Percentiles rank a stretch among this genome's conserved stretches.
These are phyloP conservation scores for Tinea pellionella DNA, from an alignment of 2,888 invertebrate genomes.

Conservation along the genomic window DNA sequence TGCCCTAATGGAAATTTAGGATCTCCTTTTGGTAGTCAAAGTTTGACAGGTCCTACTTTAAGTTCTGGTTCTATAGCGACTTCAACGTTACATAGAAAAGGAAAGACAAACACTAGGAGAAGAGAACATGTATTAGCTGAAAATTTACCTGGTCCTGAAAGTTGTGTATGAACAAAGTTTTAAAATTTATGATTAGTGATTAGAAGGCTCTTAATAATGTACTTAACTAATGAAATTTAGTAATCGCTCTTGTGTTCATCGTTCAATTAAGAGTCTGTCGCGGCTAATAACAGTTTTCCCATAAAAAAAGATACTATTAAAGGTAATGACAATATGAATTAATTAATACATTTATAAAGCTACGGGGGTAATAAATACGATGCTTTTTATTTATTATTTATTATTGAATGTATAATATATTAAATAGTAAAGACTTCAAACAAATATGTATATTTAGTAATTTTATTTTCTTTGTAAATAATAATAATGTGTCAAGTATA, in stretches of 20 bases:
- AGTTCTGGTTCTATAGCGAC: constrained; percentile 57
- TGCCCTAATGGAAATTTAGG: constrained; percentile 56
- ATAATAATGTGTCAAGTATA: constrained; percentile 18
- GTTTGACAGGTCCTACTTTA: constrained; percentile 52
- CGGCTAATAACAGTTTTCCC: neutral
- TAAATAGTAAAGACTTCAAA: constrained; percentile 1
- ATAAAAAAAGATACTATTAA: neutral
- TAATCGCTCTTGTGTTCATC: too few relatives aligned
- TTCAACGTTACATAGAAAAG: constrained; percentile 62
- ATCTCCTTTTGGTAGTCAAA: constrained; percentile 55
- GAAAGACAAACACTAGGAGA: constrained; percentile 60
- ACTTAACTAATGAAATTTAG: too few relatives aligned
- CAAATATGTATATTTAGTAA: constrained; percentile 1
- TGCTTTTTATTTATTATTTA: neutral
- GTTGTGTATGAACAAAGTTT: constrained; percentile 78
- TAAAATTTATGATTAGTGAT: too few relatives aligned
- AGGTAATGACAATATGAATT: neutral
- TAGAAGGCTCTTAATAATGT: too few relatives aligned
- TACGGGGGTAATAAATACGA: neutral
- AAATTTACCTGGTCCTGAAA: constrained; percentile 88
- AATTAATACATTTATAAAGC: neutral
- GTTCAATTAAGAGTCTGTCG: too few relatives aligned
- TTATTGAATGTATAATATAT: neutral
- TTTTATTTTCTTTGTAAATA: constrained; percentile 16
- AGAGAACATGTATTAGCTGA: constrained; percentile 86